Percentiles rank a stretch among this genome's conserved stretches.
phyloP scores from a whole-genome alignment of 2,113 vertebrate genomes.

The Mionectes macconnelli region DNA sequence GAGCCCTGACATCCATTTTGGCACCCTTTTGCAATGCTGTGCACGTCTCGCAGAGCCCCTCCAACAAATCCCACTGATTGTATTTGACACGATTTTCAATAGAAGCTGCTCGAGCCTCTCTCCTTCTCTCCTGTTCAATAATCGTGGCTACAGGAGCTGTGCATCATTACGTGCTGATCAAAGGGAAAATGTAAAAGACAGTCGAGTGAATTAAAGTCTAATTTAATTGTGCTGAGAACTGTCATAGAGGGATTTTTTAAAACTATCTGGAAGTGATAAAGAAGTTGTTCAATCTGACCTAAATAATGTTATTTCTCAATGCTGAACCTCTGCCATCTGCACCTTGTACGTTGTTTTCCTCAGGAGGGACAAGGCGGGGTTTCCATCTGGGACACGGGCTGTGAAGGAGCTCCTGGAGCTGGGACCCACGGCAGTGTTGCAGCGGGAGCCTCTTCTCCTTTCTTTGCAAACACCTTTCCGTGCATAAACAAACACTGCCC shows the following conservation, averaged over 20 bases:
- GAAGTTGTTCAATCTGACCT: conserved; percentile 6
- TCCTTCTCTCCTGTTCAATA: conserved; percentile 12
- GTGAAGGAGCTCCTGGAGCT: background rate
- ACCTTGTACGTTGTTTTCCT: background rate
- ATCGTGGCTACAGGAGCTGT: background rate
- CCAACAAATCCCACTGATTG: conserved; percentile 50
- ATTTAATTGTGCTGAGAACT: conserved; percentile 49
- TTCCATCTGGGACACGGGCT: accelerated
- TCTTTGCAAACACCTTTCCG: background rate
- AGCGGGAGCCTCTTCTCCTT: background rate
- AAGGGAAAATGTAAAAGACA: conserved; percentile 32
- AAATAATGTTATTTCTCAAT: background rate
- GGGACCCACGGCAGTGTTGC: background rate
- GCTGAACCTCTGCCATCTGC: background rate
- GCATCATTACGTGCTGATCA: conserved; percentile 25
- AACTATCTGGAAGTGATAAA: background rate
- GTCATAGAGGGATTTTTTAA: background rate
- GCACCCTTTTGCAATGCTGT: background rate
- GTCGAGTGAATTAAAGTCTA: conserved; percentile 44
- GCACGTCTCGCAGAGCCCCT: conserved; percentile 15
- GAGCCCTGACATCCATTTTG: background rate
- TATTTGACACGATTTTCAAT: conserved; percentile 15
- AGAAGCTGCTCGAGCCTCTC: background rate
- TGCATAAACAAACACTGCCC: background rate
- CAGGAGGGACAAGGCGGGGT: background rate